Percentiles rank a stretch among this genome's conserved stretches.
These are phyloP conservation scores for Limnothrissa miodon DNA, from an alignment of 2,113 vertebrate species.

Conservation along the genomic window DNA sequence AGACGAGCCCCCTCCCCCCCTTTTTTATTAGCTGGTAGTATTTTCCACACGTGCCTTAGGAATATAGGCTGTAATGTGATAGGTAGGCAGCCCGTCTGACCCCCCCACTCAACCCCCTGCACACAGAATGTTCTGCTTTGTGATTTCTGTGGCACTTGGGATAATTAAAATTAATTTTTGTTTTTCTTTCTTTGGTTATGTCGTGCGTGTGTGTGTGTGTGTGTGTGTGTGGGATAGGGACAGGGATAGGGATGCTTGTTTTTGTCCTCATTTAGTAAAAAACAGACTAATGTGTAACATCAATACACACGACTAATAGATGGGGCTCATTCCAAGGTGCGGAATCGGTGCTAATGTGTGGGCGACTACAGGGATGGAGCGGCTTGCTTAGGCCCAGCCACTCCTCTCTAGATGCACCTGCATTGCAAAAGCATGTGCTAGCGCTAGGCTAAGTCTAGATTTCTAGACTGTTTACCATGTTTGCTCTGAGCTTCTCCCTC, in stretches of 20 bases:
- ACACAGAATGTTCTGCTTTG: slow-evolving; percentile 40
- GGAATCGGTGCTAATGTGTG: too few relatives aligned
- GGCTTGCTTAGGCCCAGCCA: too few relatives aligned
- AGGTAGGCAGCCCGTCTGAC: slow-evolving; percentile 3
- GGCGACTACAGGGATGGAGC: too few relatives aligned
- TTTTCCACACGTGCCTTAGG: slow-evolving; percentile 58
- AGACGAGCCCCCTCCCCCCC: slow-evolving; percentile 3
- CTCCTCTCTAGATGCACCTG: too few relatives aligned
- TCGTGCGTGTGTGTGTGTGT: background rate
- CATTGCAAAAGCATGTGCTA: too few relatives aligned
- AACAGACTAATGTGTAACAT: too few relatives aligned
- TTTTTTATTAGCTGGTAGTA: slow-evolving; percentile 31
- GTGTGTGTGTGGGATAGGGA: background rate
- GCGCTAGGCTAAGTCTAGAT: too few relatives aligned
- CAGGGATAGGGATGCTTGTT: background rate
- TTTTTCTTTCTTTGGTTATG: slow-evolving; percentile 35
- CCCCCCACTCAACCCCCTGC: background rate
- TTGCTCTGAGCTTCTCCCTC: background rate
- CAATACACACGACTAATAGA: too few relatives aligned
- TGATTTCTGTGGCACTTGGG: slow-evolving; percentile 37
- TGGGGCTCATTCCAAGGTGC: too few relatives aligned
- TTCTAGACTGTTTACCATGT: background rate
- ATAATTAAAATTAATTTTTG: slow-evolving; percentile 49
- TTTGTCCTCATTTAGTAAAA: too few relatives aligned
- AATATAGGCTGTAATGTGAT: slow-evolving; percentile 45